Percentiles rank a stretch among this genome's conserved stretches.
Conservation (phyloP, 2,797 vertebrate species). For the Intellagama lesueurii region DNA sequence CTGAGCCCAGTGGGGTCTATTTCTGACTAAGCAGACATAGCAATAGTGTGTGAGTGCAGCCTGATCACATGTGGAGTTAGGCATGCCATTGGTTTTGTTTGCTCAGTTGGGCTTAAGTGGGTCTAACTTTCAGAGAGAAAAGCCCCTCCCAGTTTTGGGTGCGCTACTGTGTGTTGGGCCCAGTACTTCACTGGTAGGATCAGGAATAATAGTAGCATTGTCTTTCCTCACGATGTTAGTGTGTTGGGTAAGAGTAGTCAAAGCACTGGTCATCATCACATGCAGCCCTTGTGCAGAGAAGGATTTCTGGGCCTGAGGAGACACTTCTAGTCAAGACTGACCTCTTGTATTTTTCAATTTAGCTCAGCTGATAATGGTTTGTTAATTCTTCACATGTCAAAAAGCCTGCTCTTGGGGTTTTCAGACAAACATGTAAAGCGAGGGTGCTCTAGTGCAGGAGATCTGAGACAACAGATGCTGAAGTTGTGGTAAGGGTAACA, state of each 20-base stretch:
- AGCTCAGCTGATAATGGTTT: background rate
- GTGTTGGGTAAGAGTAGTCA: background rate
- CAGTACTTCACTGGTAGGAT: background rate
- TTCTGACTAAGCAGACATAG: background rate
- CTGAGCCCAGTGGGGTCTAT: background rate
- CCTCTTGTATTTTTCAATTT: background rate
- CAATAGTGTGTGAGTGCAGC: background rate
- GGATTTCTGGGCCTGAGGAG: background rate
- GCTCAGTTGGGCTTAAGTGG: background rate
- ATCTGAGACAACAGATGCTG: background rate
- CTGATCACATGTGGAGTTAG: background rate
- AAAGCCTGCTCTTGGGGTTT: background rate
- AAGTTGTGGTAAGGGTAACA: no score
- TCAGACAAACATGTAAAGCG: background rate
- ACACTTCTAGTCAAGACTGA: background rate
- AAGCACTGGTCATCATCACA: background rate
- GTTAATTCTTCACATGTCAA: background rate
- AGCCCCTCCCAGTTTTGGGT: background rate
- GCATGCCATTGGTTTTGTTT: background rate
- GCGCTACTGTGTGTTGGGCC: background rate
- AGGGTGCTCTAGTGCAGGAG: background rate
- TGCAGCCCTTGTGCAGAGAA: background rate
- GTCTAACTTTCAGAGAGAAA: background rate
- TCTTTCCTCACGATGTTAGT: background rate
- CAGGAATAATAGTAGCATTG: background rate